Percentiles rank a stretch among this genome's conserved stretches.
Conservation (phyloP, 1,140 invertebrate genomes). For the Ericerus pela region DNA sequence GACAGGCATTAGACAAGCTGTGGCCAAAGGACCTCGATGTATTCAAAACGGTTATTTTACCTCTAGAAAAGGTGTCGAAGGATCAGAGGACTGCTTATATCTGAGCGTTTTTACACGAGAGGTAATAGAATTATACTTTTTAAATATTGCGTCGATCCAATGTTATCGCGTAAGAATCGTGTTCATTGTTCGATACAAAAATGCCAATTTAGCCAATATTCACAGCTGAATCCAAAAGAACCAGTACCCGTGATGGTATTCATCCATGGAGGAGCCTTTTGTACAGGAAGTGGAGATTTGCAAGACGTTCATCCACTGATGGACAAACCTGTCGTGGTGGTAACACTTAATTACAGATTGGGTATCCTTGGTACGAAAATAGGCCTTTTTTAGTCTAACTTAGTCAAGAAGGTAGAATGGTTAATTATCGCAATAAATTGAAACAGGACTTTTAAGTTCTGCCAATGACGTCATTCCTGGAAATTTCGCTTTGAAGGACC, state of each 20-base stretch:
- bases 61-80: neutral
- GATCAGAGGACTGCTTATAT: slow-evolving; percentile 18
- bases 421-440: neutral
- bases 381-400: neutral
- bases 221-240: neutral
- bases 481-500: neutral
- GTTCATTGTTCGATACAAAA: neutral
- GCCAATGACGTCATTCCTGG: neutral
- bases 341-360: slow-evolving; percentile 64
- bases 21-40: neutral
- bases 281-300: slow-evolving; percentile 35
- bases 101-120: slow-evolving; percentile 16
- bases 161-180: neutral
- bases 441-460: neutral
- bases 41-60: neutral
- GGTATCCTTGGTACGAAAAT: slow-evolving; percentile 36
- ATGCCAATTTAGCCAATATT: neutral
- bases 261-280: slow-evolving; percentile 46
- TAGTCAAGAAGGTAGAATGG: neutral
- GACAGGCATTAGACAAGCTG: slow-evolving; percentile 27
- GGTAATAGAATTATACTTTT: neutral
- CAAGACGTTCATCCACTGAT: slow-evolving; percentile 51
- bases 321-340: slow-evolving; percentile 55
- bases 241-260: slow-evolving; percentile 42
- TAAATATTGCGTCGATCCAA: neutral